Evolutionary conservation across 2,888 invertebrate genomes (phyloP), one percentile per base, ranked within the genome.

Genomic region (Homarus gammarus): DNA sequence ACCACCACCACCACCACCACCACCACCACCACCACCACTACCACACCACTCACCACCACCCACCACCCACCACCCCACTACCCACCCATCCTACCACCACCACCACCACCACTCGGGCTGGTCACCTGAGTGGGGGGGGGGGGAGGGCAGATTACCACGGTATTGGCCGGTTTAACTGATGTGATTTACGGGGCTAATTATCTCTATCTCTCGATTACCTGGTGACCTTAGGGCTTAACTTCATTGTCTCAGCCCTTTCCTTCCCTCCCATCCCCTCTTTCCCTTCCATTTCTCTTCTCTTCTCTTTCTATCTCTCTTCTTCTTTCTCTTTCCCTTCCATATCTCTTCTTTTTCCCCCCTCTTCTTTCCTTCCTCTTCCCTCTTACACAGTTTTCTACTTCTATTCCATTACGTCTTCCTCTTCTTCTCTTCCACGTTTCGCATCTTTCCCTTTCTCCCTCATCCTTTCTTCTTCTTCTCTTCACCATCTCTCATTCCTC

Each of bases 121-220:
- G 49, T 49, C 49, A 1, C 49, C 49, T 0, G 44, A 8, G 44
- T 44, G 12, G 12, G 44, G 44, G 44, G 44, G n/a, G 12, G 44
- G 44, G 44, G 6, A 49, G 1, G 40, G 44, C 70, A 72, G 83
- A 83, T 83, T 83, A 83, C 83, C 49, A 18, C 18, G 18, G 72
- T 72, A 83, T 83, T 83, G 83, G 83, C 36, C 83, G 83, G 72
- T 72, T 83, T 33, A 83, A 72, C 49, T 83, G 83, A 83, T 83
- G 83, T 83, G 83, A 83, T 83, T 83, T 83, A 83, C 83, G 36
- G 72, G 70, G 72, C 72, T 83, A 83, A 83, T 83, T 83, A 83
- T 72, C 72, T 33, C 51, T 31, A 31, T 83, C 83, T 64, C 72
- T 33, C 51, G 83, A 83, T 83, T 83, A 83, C 83, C 72, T 83